Conservation (phyloP, 2,888 invertebrate species). For the Monochamus alternatus region DNA sequence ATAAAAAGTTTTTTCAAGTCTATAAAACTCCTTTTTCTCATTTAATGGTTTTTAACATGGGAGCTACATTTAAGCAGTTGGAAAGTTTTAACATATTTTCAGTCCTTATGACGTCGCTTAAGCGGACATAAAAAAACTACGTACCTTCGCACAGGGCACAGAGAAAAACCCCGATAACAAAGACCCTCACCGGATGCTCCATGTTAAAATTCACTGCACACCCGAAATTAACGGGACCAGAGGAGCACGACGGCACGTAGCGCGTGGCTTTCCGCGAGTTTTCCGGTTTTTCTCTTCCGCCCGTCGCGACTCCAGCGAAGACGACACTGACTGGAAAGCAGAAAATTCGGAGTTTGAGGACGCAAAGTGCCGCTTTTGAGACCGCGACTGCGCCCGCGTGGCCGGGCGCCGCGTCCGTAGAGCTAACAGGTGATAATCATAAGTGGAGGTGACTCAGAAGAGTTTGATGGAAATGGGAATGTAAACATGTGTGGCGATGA, state of each 20-base stretch:
- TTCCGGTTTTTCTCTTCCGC: slow-evolving; percentile 5
- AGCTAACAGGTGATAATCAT: slow-evolving; percentile 22
- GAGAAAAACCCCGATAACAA: slow-evolving; percentile 15
- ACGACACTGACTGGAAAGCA: slow-evolving; percentile 28
- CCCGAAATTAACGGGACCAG: slow-evolving; percentile 8
- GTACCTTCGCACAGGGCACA: slow-evolving; percentile 25
- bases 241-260: slow-evolving; percentile 5
- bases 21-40: too few relatives aligned
- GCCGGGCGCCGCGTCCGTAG: not conserved
- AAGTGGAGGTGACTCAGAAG: slow-evolving; percentile 6
- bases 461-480: not conserved
- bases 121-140: not conserved
- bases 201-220: slow-evolving; percentile 30
- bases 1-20: too few relatives aligned
- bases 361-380: slow-evolving; percentile 2
- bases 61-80: too few relatives aligned
- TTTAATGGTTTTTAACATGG: too few relatives aligned
- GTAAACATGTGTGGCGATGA: not conserved
- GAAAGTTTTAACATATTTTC: too few relatives aligned
- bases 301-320: slow-evolving; percentile 4
- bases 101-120: not conserved
- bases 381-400: slow-evolving; percentile 26
- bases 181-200: slow-evolving; percentile 14
- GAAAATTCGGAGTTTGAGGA: slow-evolving; percentile 26
- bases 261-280: slow-evolving; percentile 15